A percentile compares a stretch with the other conserved stretches of the same genome.
These are phyloP conservation scores for Drepanosiphum platanoidis DNA, from an alignment of 2,888 invertebrate species.

Conservation along the genomic window DNA sequence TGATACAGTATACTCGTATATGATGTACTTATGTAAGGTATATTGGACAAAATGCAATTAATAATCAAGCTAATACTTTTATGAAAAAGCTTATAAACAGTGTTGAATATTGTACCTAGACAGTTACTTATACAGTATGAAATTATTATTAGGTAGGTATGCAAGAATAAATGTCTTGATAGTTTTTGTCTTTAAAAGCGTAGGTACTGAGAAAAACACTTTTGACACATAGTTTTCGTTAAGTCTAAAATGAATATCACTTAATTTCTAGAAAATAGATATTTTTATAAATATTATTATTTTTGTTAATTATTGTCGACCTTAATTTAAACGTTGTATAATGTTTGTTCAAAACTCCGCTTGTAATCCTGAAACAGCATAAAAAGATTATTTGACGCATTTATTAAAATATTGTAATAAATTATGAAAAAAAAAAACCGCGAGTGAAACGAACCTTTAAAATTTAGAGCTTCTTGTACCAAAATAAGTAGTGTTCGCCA, in stretches of 20 bases:
- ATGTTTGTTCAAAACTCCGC: background rate
- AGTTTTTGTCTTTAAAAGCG: slow-evolving; percentile 41
- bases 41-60: slow-evolving; percentile 31
- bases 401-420: background rate
- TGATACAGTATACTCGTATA: background rate
- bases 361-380: slow-evolving; percentile 24
- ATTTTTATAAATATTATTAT: slow-evolving; percentile 44
- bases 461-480: slow-evolving; percentile 87
- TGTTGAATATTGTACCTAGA: background rate
- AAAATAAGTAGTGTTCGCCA: slow-evolving; percentile 88
- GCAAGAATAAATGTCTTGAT: slow-evolving; percentile 33
- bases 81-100: slow-evolving; percentile 23
- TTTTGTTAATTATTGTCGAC: slow-evolving; percentile 60
- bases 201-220: slow-evolving; percentile 36
- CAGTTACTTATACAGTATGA: slow-evolving; percentile 25
- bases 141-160: too few relatives aligned
- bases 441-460: background rate
- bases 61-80: slow-evolving; percentile 24
- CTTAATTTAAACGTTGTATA: slow-evolving; percentile 29
- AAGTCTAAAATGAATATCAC: slow-evolving; percentile 58
- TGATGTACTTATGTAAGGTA: slow-evolving; percentile 9
- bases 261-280: slow-evolving; percentile 43
- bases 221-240: slow-evolving; percentile 60
- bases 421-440: background rate
- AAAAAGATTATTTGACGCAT: background rate